Conservation (phyloP, 2,888 invertebrate species). For the Folsomia manolachei region DNA sequence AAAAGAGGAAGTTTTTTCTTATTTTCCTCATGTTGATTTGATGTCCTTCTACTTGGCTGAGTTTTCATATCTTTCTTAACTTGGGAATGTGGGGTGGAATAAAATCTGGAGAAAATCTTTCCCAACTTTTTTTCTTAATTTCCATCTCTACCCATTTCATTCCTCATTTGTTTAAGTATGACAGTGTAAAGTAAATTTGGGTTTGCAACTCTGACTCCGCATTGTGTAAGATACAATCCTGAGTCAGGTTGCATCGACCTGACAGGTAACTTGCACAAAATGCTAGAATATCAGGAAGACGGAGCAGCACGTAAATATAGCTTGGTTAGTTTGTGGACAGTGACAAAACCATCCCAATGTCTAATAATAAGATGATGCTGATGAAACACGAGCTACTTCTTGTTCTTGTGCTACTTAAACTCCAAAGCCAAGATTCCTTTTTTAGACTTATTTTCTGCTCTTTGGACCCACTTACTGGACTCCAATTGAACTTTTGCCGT, state of each 20-base stretch:
- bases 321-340: too few relatives aligned
- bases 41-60: too few relatives aligned
- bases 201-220: too few relatives aligned
- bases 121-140: constrained; percentile 6
- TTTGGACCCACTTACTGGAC: neutral
- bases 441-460: neutral
- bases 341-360: neutral
- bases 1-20: neutral
- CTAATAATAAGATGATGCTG: neutral
- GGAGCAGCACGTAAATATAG: neutral
- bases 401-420: neutral
- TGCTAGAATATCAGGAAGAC: too few relatives aligned
- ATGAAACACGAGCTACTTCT: neutral
- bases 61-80: neutral
- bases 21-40: neutral
- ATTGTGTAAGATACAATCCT: too few relatives aligned
- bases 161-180: neutral
- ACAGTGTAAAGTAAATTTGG: neutral
- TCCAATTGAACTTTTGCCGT: neutral
- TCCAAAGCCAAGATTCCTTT: neutral
- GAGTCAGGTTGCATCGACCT: too few relatives aligned
- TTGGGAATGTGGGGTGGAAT: neutral
- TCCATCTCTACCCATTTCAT: neutral
- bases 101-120: neutral
- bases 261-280: too few relatives aligned